These are phyloP conservation scores for Octomys mimax DNA, from an alignment of 2,797 vertebrate genomes.

Conservation along the genomic window DNA sequence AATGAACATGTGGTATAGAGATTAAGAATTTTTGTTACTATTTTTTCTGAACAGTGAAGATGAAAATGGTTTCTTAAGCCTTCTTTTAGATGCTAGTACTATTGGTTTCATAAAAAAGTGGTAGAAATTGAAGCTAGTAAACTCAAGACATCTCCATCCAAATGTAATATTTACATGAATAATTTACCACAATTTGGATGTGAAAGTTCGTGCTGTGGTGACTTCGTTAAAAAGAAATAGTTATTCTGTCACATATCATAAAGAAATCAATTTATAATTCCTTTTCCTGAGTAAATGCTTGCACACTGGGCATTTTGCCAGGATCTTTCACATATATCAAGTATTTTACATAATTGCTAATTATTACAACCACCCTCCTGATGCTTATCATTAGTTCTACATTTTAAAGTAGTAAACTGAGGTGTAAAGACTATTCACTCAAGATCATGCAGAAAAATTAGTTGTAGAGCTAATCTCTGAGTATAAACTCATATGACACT, in stretches of 20 bases:
- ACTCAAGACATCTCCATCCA: not conserved
- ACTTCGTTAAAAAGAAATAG: constrained; percentile 28
- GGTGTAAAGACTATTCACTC: not conserved
- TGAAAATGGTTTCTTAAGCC: constrained; percentile 23
- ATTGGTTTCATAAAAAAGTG: not conserved
- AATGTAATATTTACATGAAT: constrained; percentile 5
- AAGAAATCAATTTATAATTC: constrained; percentile 36
- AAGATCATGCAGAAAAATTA: constrained; percentile 21
- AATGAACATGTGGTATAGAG: not conserved
- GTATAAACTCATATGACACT: constrained; percentile 13
- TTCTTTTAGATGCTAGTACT: not conserved
- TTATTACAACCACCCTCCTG: constrained; percentile 31
- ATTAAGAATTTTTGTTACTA: not conserved
- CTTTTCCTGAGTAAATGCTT: not conserved
- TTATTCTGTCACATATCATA: constrained; percentile 6
- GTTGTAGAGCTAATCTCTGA: not conserved
- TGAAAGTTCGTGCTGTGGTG: not conserved
- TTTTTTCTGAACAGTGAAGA: constrained; percentile 12
- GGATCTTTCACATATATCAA: constrained; percentile 18
- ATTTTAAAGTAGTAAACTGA: constrained; percentile 38
- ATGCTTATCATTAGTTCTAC: not conserved
- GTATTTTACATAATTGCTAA: constrained; percentile 52
- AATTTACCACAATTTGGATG: not conserved
- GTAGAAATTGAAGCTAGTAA: constrained; percentile 31
- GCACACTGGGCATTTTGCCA: not conserved